phyloP scores from a whole-genome alignment of 2,888 invertebrate species.

The Phasia obesa region DNA sequence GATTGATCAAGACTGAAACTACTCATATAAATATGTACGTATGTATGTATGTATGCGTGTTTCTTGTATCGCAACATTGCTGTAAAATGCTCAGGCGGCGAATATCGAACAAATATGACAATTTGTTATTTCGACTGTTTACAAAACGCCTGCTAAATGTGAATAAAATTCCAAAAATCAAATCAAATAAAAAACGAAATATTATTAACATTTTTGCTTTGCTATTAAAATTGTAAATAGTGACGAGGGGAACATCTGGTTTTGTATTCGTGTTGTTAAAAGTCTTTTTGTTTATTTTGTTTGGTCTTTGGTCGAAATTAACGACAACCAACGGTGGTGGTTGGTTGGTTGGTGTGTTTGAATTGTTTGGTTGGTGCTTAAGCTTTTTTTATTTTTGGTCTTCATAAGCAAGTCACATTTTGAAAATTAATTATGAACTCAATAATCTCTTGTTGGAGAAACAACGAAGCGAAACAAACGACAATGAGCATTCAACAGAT shows the following conservation, averaged over 20 bases:
- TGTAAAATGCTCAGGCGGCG: constrained; percentile 18
- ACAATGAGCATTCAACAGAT: constrained; percentile 56
- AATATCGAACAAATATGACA: constrained; percentile 23
- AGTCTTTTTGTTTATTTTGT: constrained; percentile 38
- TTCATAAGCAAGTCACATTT: constrained; percentile 51
- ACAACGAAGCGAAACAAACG: constrained; percentile 59
- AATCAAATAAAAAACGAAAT: neutral
- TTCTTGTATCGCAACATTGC: neutral
- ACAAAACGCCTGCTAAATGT: constrained; percentile 17
- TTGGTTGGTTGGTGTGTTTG: constrained; percentile 26
- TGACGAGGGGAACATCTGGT: constrained; percentile 58
- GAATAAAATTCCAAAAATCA: constrained; percentile 29
- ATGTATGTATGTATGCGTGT: too few relatives aligned
- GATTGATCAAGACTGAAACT: neutral
- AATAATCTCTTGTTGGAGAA: constrained; percentile 53
- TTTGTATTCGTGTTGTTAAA: constrained; percentile 33
- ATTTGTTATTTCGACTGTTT: constrained; percentile 50
- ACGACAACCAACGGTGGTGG: constrained; percentile 10
- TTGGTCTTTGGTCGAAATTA: neutral
- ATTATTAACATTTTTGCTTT: constrained; percentile 19
- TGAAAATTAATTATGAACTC: constrained; percentile 52
- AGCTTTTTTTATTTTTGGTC: constrained; percentile 34
- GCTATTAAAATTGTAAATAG: constrained; percentile 40
- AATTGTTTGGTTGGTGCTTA: constrained; percentile 55
- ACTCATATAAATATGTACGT: neutral